Percentiles rank a stretch among this genome's conserved stretches.
Conservation (phyloP, 2,113 vertebrate species). For the Uria lomvia region DNA sequence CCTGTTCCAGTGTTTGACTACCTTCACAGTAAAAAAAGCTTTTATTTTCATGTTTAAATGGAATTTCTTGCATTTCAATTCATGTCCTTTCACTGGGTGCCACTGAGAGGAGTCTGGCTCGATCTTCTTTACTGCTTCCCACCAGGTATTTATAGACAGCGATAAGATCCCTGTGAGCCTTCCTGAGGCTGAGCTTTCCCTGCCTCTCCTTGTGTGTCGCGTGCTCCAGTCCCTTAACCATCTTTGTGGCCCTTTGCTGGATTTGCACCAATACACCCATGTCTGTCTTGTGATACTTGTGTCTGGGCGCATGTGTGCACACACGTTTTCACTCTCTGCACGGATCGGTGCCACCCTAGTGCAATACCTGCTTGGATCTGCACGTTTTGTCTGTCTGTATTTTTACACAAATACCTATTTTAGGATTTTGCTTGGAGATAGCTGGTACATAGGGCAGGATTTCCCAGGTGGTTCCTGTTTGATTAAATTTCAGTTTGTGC, state of each 20-base stretch:
- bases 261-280: neutral
- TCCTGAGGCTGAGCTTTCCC: neutral
- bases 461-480: constrained; percentile 61
- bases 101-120: neutral
- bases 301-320: neutral
- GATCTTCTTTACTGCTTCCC: neutral
- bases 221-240: neutral
- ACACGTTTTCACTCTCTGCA: fast-evolving
- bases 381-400: neutral
- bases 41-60: neutral
- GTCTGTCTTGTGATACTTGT: fast-evolving
- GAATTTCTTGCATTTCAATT: neutral
- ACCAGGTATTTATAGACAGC: neutral
- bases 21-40: neutral
- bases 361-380: neutral
- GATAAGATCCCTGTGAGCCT: neutral
- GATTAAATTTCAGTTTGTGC: constrained; percentile 69
- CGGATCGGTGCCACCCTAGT: neutral
- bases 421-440: neutral
- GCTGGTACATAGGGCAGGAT: constrained; percentile 45
- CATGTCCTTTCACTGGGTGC: neutral
- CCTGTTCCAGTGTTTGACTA: neutral
- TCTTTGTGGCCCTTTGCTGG: neutral
- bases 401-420: neutral
- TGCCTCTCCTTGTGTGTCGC: neutral